Percentiles rank a stretch among this genome's conserved stretches.
Evolutionary conservation across 1,140 invertebrate species (phyloP).

Genomic region (Temnothorax curvispinosus): DNA sequence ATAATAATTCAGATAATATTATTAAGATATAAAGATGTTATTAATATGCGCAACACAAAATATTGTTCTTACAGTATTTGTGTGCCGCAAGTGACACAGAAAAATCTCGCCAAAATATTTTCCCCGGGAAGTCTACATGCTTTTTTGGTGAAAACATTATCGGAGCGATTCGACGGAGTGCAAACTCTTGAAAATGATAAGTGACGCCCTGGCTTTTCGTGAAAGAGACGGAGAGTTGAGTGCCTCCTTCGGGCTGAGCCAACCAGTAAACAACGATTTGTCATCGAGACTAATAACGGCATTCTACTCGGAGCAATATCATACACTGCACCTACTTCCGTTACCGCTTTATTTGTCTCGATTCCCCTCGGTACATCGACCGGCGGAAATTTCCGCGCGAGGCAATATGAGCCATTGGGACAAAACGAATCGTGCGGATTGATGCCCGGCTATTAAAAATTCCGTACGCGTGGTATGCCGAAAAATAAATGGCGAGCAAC

Average conservation of each 20-base stretch:
- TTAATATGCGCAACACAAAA: neutral
- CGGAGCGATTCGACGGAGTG: slow-evolving; percentile 48
- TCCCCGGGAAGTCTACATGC: slow-evolving; percentile 30
- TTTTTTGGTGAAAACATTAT: slow-evolving; percentile 56
- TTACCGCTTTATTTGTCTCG: slow-evolving; percentile 58
- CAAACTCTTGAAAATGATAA: slow-evolving; percentile 66
- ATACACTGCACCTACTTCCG: slow-evolving; percentile 48
- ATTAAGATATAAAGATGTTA: neutral
- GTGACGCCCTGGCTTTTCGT: slow-evolving; percentile 50
- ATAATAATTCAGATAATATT: neutral
- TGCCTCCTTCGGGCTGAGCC: slow-evolving; percentile 43
- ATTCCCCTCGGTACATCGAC: slow-evolving; percentile 38
- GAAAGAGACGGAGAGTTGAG: slow-evolving; percentile 48
- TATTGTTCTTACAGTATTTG: neutral
- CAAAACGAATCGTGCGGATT: slow-evolving; percentile 45
- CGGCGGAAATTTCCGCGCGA: slow-evolving; percentile 54
- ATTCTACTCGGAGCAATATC: slow-evolving; percentile 55
- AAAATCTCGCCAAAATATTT: slow-evolving; percentile 58
- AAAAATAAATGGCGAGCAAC: slow-evolving; percentile 47
- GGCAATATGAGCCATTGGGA: slow-evolving; percentile 47
- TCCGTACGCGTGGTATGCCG: slow-evolving; percentile 25
- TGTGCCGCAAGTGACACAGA: slow-evolving; percentile 11
- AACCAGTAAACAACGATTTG: slow-evolving; percentile 75
- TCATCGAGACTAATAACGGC: slow-evolving; percentile 69
- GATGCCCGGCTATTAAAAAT: slow-evolving; percentile 56